Percentiles rank a stretch among this genome's conserved stretches.
Conservation (phyloP, 2,888 invertebrate species). For the Buathra laborator region DNA sequence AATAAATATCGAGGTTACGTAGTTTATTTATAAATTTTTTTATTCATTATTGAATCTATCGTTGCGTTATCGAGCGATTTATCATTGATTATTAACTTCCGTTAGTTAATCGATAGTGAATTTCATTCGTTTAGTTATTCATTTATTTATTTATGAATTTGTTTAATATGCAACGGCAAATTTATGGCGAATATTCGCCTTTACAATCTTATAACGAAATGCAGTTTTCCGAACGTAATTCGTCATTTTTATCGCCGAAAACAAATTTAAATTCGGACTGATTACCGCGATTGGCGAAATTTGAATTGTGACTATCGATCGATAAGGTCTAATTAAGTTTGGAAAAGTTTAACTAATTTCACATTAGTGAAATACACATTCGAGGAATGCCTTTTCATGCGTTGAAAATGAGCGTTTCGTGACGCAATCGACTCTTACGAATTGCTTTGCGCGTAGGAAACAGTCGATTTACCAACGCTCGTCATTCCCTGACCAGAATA, state of each 20-base stretch:
- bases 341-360: too few relatives aligned
- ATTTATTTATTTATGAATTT: not conserved
- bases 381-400: not conserved
- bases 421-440: not conserved
- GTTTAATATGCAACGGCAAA: too few relatives aligned
- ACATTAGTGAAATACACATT: not conserved
- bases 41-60: too few relatives aligned
- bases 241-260: too few relatives aligned
- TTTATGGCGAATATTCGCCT: too few relatives aligned
- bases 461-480: not conserved
- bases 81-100: too few relatives aligned
- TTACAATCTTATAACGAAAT: too few relatives aligned
- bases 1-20: too few relatives aligned
- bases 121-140: not conserved
- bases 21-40: too few relatives aligned
- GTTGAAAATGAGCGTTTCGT: not conserved
- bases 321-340: not conserved
- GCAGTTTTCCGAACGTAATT: too few relatives aligned
- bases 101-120: not conserved
- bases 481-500: not conserved
- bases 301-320: not conserved
- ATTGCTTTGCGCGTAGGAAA: conserved; percentile 9
- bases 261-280: not conserved
- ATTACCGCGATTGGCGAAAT: not conserved
- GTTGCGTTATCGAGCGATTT: too few relatives aligned